Evolutionary conservation across 2,113 vertebrate genomes (phyloP).

Genomic region (Lepus americanus): DNA sequence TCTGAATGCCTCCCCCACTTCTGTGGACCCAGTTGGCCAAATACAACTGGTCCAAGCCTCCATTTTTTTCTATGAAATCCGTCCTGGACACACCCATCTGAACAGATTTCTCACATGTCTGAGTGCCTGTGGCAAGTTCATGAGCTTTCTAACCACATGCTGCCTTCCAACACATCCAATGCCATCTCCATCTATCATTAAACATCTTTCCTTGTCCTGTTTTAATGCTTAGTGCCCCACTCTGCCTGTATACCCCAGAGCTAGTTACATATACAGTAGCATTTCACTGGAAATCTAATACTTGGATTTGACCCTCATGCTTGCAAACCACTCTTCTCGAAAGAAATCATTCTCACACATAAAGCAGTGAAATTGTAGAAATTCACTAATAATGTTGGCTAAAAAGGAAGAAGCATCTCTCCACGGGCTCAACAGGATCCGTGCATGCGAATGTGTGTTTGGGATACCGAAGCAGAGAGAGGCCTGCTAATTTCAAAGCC

Average conservation of each 20-base stretch:
- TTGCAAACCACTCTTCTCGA: slow-evolving; percentile 32
- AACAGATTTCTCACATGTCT: background rate
- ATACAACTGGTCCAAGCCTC: background rate
- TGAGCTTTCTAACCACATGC: background rate
- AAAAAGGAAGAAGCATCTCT: slow-evolving; percentile 67
- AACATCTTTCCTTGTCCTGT: background rate
- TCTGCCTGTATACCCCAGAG: background rate
- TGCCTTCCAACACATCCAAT: background rate
- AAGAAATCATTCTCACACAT: slow-evolving; percentile 47
- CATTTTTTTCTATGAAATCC: background rate
- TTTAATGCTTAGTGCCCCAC: background rate
- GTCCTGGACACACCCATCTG: background rate
- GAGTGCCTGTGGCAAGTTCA: background rate
- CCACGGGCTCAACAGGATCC: slow-evolving; percentile 45
- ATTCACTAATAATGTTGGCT: slow-evolving; percentile 61
- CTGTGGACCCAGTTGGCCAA: background rate
- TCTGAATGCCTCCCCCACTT: background rate
- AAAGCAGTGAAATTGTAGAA: slow-evolving; percentile 57
- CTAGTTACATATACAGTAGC: background rate
- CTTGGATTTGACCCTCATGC: slow-evolving; percentile 11
- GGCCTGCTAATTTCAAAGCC: slow-evolving; percentile 84
- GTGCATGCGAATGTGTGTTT: slow-evolving; percentile 67
- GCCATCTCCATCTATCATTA: background rate
- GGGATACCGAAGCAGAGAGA: slow-evolving; percentile 70
- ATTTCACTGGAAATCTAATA: background rate